Percentiles rank a stretch among this genome's conserved stretches.
These are phyloP conservation scores for Rhagoletis zephyria DNA, from an alignment of 1,140 invertebrate genomes.

Conservation along the genomic window DNA sequence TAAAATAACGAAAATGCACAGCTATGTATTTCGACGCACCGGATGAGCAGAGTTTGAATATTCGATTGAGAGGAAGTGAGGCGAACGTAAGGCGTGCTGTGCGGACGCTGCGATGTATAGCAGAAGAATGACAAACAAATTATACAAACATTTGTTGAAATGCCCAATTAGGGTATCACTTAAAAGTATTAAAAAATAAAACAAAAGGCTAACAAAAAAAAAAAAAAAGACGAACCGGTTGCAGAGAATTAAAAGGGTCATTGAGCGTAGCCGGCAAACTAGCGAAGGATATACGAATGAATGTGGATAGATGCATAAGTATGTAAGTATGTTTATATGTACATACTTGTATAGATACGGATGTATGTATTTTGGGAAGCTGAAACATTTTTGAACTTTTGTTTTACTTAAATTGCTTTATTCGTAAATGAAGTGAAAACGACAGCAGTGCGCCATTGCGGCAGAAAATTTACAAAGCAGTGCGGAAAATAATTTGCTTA, in stretches of 20 bases:
- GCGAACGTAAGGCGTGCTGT: not conserved
- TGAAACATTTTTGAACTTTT: not conserved
- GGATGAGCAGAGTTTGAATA: not conserved
- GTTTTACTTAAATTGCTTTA: slow-evolving; percentile 21
- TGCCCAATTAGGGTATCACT: slow-evolving; percentile 51
- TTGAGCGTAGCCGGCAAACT: no score
- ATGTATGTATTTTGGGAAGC: not conserved
- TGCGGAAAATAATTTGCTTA: not conserved
- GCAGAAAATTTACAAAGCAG: not conserved
- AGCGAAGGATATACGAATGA: no score
- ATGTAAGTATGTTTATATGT: no score
- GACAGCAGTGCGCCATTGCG: not conserved
- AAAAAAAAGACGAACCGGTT: not conserved
- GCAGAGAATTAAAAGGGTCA: slow-evolving; percentile 30
- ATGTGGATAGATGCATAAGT: no score
- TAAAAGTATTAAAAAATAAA: slow-evolving; percentile 43
- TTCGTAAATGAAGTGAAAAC: slow-evolving; percentile 25
- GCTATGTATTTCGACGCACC: not conserved
- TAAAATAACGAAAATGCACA: slow-evolving; percentile 8
- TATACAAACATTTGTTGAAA: slow-evolving; percentile 44
- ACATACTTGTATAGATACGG: no score
- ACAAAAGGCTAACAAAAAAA: not conserved
- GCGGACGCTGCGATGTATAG: not conserved
- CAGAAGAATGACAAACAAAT: slow-evolving; percentile 33
- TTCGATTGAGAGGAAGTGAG: slow-evolving; percentile 34